A percentile compares a stretch with the other conserved stretches of the same genome.
These are phyloP conservation scores for Philypnodon macrostomus DNA, from an alignment of 2,797 vertebrate genomes.

Conservation along the genomic window DNA sequence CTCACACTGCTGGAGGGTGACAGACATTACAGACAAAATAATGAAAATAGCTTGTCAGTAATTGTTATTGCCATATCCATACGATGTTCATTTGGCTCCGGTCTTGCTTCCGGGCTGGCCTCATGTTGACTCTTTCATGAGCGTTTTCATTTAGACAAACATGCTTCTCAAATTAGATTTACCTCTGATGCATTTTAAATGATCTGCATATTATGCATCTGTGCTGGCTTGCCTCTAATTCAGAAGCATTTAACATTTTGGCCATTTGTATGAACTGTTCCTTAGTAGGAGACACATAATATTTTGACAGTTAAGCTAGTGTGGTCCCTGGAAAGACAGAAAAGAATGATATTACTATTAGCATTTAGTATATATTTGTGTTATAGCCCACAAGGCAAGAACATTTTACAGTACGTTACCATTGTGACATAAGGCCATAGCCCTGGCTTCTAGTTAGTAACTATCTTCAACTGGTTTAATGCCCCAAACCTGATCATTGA, in stretches of 20 bases:
- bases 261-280: slow-evolving; percentile 47
- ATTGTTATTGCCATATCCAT: slow-evolving; percentile 22
- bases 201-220: slow-evolving; percentile 29
- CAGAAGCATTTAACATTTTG: slow-evolving; percentile 28
- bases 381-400: too few species aligned
- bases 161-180: slow-evolving; percentile 55
- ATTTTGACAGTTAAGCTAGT: slow-evolving; percentile 28
- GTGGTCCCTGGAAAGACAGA: slow-evolving; percentile 50
- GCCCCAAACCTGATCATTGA: too few species aligned
- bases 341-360: slow-evolving; percentile 52
- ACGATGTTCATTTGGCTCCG: slow-evolving; percentile 32
- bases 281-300: slow-evolving; percentile 35
- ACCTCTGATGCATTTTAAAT: slow-evolving; percentile 45
- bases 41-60: slow-evolving; percentile 18
- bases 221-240: slow-evolving; percentile 30
- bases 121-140: slow-evolving; percentile 36
- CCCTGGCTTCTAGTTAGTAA: too few species aligned
- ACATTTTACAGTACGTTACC: too few species aligned
- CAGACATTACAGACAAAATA: slow-evolving; percentile 14
- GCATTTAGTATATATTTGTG: too few species aligned
- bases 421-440: too few species aligned
- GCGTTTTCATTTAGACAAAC: slow-evolving; percentile 49
- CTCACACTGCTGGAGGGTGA: slow-evolving; percentile 10
- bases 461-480: too few species aligned
- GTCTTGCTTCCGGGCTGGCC: slow-evolving; percentile 35